Percentiles rank a stretch among this genome's conserved stretches.
Conservation (phyloP, 2,888 invertebrate species). For the Gibbula magus region DNA sequence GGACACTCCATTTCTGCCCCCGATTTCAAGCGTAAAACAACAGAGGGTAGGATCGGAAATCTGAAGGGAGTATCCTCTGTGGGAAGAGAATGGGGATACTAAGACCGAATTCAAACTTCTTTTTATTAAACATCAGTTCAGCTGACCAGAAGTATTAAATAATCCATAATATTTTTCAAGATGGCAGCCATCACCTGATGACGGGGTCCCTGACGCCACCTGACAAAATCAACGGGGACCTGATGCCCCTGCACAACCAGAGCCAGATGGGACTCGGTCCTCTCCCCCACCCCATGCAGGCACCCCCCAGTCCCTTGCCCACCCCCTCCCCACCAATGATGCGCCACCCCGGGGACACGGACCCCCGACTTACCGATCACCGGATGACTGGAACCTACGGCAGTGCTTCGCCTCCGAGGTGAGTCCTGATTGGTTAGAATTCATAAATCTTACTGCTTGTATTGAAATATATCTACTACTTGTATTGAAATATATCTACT, state of each 20-base stretch:
- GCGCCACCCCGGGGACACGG: slow-evolving; percentile 37
- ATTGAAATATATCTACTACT: too few relatives aligned
- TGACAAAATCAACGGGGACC: slow-evolving; percentile 76
- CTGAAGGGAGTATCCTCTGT: too few relatives aligned
- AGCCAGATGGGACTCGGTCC: slow-evolving; percentile 67
- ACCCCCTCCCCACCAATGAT: slow-evolving; percentile 75
- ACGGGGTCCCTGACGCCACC: slow-evolving; percentile 77
- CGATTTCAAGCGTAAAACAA: too few relatives aligned
- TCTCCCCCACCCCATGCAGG: slow-evolving; percentile 82
- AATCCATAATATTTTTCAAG: slow-evolving; percentile 45
- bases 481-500: too few relatives aligned
- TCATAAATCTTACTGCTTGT: too few relatives aligned
- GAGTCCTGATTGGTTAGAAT: background rate
- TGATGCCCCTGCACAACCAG: slow-evolving; percentile 69
- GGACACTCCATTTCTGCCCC: too few relatives aligned
- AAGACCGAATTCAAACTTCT: too few relatives aligned
- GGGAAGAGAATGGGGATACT: too few relatives aligned
- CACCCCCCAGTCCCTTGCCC: slow-evolving; percentile 84
- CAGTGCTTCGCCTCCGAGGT: slow-evolving; percentile 2
- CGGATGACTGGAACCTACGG: background rate
- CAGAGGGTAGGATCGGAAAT: too few relatives aligned
- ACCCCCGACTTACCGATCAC: slow-evolving; percentile 22
- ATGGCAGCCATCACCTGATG: slow-evolving; percentile 66
- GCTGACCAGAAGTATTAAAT: background rate
- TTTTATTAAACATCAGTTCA: too few relatives aligned